Base-by-base conservation (phyloP, 2,113 vertebrate genomes). In the Labeo rohita region DNA sequence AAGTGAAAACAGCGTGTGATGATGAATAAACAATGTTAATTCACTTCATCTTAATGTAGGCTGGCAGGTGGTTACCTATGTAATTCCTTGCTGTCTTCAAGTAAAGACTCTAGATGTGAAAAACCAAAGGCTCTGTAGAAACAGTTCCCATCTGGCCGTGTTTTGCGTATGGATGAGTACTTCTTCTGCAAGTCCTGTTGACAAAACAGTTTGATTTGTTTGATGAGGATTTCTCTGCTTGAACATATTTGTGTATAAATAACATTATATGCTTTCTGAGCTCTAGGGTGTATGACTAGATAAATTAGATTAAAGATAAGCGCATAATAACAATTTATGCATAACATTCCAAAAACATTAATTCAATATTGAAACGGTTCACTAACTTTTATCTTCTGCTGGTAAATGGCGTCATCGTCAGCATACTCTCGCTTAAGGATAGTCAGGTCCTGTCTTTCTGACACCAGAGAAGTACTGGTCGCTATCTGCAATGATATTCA, bases 81-180 rank as follows among this genome's bases (percentile, higher is more conserved):
- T 80, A 98, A 92, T 28, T 98, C 97, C 95, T 97, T 97, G 92
- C 95, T 94, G 91, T 98, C 95, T 0, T 97, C 97, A 83, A 98
- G 93, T 88, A 98, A 94, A 0, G 97, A 97, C 90, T 98, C 97
- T 49, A 98, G 92, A 91, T 98, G 97, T 36, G 97, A 96, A 80
- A 98, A 98, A 59, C 97, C 97, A 3, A 98, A 98, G 0, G 97
- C 97, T 88, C 97, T 95, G 83, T 97, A 98, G 94, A 98, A 98
- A 87, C 97, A 98, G 93, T 98, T 98, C 1, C 97, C 97, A 3
- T 98, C 97, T 0, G 97, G 97, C 28, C 97, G 94, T 11, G 97
- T 98, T 93, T 97, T 97, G 21, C 97, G 96, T 88, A 98, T 97
- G 91, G 94, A 96, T 0, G 95, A 95, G 90, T 98, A 98, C 86